Evolutionary conservation across 2,888 invertebrate species (phyloP).

Genomic region (Scaptomyza flava): DNA sequence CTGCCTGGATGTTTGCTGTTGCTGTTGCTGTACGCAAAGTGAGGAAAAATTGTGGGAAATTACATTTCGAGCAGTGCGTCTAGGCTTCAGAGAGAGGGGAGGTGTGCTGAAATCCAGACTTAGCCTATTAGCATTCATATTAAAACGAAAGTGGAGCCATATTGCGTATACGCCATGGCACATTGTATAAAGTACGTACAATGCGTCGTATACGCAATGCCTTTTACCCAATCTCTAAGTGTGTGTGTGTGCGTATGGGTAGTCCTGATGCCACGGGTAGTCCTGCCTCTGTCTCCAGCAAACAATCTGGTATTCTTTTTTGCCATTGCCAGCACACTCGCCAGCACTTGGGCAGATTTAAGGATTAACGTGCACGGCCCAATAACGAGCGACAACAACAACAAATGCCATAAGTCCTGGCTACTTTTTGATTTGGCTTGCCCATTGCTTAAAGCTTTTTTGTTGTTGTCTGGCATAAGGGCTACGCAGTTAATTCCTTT

Average conservation of each 20-base stretch:
- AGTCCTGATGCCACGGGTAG: neutral
- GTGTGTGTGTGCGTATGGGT: conserved; percentile 19
- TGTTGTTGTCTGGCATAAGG: neutral
- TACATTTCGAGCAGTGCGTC: conserved; percentile 68
- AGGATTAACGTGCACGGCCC: conserved; percentile 78
- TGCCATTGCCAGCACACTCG: conserved; percentile 59
- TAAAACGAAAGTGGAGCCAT: conserved; percentile 80
- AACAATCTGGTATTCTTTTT: conserved; percentile 66
- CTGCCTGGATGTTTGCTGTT: conserved; percentile 1
- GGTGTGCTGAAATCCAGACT: conserved; percentile 72
- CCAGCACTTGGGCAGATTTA: conserved; percentile 78
- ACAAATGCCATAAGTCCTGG: conserved; percentile 64
- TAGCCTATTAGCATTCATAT: conserved; percentile 81
- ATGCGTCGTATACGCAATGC: conserved; percentile 58
- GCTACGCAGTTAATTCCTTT: conserved; percentile 72
- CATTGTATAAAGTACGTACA: conserved; percentile 42
- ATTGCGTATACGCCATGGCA: conserved; percentile 71
- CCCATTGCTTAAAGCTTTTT: conserved; percentile 24
- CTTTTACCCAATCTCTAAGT: conserved; percentile 28
- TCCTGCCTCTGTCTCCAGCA: conserved; percentile 29
- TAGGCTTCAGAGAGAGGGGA: conserved; percentile 15
- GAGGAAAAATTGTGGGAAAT: conserved; percentile 80
- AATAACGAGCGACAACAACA: conserved; percentile 48
- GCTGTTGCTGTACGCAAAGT: conserved; percentile 66
- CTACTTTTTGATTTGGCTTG: conserved; percentile 68